Base-by-base conservation (phyloP, 2,888 invertebrate genomes). In the Pyrrhosoma nymphula region DNA sequence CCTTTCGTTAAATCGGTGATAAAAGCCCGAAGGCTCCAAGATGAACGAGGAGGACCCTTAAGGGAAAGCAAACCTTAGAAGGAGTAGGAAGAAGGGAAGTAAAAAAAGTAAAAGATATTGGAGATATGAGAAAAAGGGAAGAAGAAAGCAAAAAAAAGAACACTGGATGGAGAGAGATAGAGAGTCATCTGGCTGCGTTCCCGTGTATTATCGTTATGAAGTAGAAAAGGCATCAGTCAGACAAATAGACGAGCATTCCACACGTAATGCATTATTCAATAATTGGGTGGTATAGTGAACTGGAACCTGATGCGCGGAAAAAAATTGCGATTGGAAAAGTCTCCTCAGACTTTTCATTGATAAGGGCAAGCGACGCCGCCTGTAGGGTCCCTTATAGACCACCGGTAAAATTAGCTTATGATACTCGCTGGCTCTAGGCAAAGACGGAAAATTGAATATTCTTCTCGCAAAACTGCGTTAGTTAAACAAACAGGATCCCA, bases 41-140 rank as follows among this genome's bases (percentile, higher is more conserved):
- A 89, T 89, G 89, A 89, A 89, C 89, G 56, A 89, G 88, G 39
- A n/a, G 56, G 55, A 26, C 56, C 89, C 56, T 89, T 55, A 89
- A 89, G 89, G 56, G 26, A 89, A 89, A 82, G 82, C 35, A 82
- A 82, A 82, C 82, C 82, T 35, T 82, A 82, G 26, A 47, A 47
- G 47, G 69, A n/a, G n/a, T 4, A n/a, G 18, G 20, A n/a, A n/a
- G n/a, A 69, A n/a, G 26, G n/a, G 69, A n/a, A 26, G 14, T 35
- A 35, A 14, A 35, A 82, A 82, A 35, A 35, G 35, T 12, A 35
- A 82, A 82, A 82, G 35, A 82, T 30, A 82, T 69, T 26, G 26
- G n/a, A 69, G 69, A 69, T 69, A 69, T 69, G 69, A 69, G 69
- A 82, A 16, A 18, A n/a, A n/a, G 20, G 69, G 69, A 14, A 26